Evolutionary conservation across 2,888 invertebrate genomes (phyloP), one percentile per base, ranked within the genome.

Genomic region (Cephus sareptanus): DNA sequence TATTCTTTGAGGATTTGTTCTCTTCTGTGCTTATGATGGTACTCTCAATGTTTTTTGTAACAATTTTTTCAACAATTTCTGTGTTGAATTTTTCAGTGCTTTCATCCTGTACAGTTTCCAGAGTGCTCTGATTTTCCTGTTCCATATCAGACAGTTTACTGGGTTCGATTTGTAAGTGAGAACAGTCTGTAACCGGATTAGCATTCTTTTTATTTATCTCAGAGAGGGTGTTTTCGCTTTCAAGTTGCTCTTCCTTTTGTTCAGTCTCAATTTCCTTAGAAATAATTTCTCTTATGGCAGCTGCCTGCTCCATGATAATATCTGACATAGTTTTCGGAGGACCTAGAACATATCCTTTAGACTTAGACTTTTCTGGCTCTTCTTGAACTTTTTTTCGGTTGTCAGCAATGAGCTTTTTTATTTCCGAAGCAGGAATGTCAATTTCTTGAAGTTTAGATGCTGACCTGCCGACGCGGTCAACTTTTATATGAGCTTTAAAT

Each of bases 231-330:
- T 71, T 71, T 71, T 71, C 13, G 71, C 31, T 71, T 71, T 71
- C 71, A 34, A 71, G 23, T 31, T 31, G 40, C 69, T 80, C 78
- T 30, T 56, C 75, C 69, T 77, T 73, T 31, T 80, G 31, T 40
- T 77, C 80, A 13, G 76, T 73, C 34, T 76, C 75, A 13, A 79
- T 76, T 74, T 79, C 76, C 34, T 87, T 86, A 0, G 88, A 85
- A 33, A 91, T 83, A 78, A 91, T 90, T 85, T 89, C 86, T 82
- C 88, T 89, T 69, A 91, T 89, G 9, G 87, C 85, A 69, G 91
- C 90, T 12, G 91, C 89, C 85, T 90, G 90, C 79, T 88, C 85
- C 69, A 86, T 82, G n/a, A 89, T 86, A 70, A 91, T 78, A 76
- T 89, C 89, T n/a, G 87, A 83, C 34, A 89, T 84, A 30, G 85